These are phyloP conservation scores for Eilema griseolum DNA, from an alignment of 2,888 invertebrate genomes.

Conservation along the genomic window DNA sequence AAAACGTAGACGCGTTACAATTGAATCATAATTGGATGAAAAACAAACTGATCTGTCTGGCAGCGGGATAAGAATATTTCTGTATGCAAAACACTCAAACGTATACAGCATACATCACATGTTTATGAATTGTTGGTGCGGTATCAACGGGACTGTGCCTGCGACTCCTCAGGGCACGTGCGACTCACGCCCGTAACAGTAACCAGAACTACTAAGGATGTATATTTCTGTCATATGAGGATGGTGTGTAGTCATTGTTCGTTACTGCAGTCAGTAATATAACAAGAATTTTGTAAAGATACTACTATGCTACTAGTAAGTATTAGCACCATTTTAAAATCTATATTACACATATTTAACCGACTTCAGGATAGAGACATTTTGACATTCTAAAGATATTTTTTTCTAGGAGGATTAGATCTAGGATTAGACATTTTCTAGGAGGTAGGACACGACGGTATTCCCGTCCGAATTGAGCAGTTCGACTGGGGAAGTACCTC, in stretches of 20 bases:
- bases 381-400: too few relatives aligned
- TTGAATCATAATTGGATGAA: constrained; percentile 13
- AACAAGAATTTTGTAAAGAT: neutral
- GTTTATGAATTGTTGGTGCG: constrained; percentile 62
- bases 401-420: too few relatives aligned
- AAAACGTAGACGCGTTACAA: neutral
- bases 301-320: neutral
- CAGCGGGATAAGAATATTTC: constrained; percentile 35
- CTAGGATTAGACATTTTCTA: too few relatives aligned
- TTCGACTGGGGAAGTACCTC: too few relatives aligned
- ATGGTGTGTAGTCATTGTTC: constrained; percentile 59
- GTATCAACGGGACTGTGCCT: constrained; percentile 57
- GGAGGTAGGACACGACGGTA: too few relatives aligned
- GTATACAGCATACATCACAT: constrained; percentile 41
- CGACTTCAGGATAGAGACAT: too few relatives aligned
- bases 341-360: neutral
- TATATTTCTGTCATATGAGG: constrained; percentile 59
- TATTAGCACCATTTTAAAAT: neutral
- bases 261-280: constrained; percentile 25
- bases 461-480: too few relatives aligned
- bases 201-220: constrained; percentile 72
- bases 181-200: constrained; percentile 62
- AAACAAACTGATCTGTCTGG: constrained; percentile 14
- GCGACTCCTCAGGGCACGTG: constrained; percentile 63
- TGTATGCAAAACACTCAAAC: constrained; percentile 37